A percentile compares a stretch with the other conserved stretches of the same genome.
Conservation (phyloP, 2,113 vertebrate genomes). For the Tyrannus savana region DNA sequence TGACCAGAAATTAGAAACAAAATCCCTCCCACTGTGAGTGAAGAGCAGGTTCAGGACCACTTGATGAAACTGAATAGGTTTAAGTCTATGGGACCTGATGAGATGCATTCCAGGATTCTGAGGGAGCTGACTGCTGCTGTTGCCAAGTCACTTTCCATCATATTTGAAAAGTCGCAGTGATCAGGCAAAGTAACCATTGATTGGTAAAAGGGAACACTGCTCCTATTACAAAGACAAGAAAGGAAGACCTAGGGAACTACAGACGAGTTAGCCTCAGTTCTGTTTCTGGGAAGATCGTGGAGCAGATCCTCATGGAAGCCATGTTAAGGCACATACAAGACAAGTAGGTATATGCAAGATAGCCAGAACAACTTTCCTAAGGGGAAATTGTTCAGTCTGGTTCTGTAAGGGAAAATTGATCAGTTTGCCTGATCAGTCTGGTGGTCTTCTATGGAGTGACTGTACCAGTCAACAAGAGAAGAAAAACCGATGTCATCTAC, state of each 20-base stretch:
- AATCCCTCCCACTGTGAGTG: background rate
- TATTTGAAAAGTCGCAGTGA: background rate
- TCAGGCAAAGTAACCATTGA: background rate
- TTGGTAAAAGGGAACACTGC: fast-evolving
- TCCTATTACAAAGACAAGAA: background rate
- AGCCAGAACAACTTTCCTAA: background rate
- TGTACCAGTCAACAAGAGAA: background rate
- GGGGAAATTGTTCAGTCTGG: background rate
- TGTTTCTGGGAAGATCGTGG: background rate
- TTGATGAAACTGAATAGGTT: background rate
- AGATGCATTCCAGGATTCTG: background rate
- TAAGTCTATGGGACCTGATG: background rate
- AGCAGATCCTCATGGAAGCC: background rate
- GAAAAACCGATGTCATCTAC: background rate
- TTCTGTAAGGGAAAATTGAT: background rate
- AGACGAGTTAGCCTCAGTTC: background rate
- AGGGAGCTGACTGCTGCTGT: background rate
- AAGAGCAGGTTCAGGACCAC: background rate
- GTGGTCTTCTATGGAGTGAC: background rate
- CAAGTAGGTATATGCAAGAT: background rate
- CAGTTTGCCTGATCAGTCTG: background rate
- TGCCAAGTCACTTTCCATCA: background rate
- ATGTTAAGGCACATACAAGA: background rate
- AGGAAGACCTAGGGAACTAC: background rate
- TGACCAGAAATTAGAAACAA: background rate